A percentile compares a stretch with the other conserved stretches of the same genome.
phyloP scores from a whole-genome alignment of 1,140 invertebrate species.

The Thalassaphorura encarpata region DNA sequence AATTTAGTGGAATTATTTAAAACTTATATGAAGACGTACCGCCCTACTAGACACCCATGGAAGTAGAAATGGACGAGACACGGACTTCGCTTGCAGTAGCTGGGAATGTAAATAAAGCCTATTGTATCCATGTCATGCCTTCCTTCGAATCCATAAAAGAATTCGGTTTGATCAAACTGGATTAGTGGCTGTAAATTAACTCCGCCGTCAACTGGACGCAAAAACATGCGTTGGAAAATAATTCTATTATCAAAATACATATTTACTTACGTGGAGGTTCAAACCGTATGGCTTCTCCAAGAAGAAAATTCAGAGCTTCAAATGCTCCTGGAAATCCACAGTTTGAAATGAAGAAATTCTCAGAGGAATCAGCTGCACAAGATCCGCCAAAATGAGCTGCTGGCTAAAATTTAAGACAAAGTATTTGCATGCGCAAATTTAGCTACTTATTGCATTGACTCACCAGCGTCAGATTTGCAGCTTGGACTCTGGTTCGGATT shows the following conservation, averaged over 20 bases:
- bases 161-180: constrained; percentile 22
- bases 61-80: constrained; percentile 27
- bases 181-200: constrained; percentile 6
- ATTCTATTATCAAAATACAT: too few species aligned
- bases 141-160: constrained; percentile 10
- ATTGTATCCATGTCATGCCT: constrained; percentile 21
- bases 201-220: background rate
- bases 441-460: background rate
- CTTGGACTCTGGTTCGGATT: constrained; percentile 18
- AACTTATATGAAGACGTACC: too few species aligned
- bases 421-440: background rate
- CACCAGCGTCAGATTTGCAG: constrained; percentile 18
- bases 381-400: constrained; percentile 5
- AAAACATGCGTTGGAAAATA: too few species aligned
- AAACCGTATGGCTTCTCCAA: constrained; percentile 9
- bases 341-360: constrained; percentile 10
- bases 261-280: background rate
- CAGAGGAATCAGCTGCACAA: background rate
- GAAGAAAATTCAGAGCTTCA: constrained; percentile 15
- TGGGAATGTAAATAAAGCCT: constrained; percentile 22
- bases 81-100: background rate
- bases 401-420: constrained; percentile 9
- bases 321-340: constrained; percentile 19
- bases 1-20: background rate
- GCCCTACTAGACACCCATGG: constrained; percentile 21